Base-by-base conservation (phyloP, 2,888 invertebrate species). In the Yponomeuta evonymella region DNA sequence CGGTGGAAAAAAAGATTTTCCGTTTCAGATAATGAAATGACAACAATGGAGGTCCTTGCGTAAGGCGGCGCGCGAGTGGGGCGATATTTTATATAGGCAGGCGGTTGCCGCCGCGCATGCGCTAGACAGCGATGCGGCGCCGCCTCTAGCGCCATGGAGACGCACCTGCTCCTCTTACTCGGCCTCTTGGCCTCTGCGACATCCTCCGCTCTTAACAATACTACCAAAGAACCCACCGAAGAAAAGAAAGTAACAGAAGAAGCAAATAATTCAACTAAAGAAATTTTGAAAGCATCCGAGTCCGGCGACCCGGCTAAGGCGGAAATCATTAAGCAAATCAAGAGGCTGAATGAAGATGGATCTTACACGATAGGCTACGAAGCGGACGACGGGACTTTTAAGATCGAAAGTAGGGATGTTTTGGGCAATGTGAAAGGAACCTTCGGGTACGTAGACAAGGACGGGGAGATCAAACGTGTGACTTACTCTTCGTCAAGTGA, bases 361-460 rank as follows among this genome's bases (percentile, higher is more conserved):
- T 96, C 96, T 0, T 97, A 97, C 80, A 96, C 96, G 0, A 96
- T 96, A 74, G 97, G 97, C 1, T 97, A 96, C 80, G 97, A 97
- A 88, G 96, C 96, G 2, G 96, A 96, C 69, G 97, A 97, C 83
- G 97, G 97, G 4, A 96, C 96, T 0, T 97, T 96, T 84, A 96
- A 97, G 90, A 96, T 96, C 72, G 96, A 96, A 87, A 96, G 95
- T 79, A 92, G 96, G 74, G 96, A 96, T 84, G 95, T 96, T 69
- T 89, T 94, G 73, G 96, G 96, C 10, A 96, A 96, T 83, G 95
- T 96, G 74, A 96, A 96, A 84, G 96, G 96, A 64, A 96, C 96
- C 70, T 97, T 96, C 79, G 97, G 97, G 66, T 97, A 96, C 83
- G 93, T 96, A 69, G 96, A 96, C 79, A 94, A 94, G 72, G 93